These are phyloP conservation scores for Microcaecilia unicolor DNA, from an alignment of 2,797 vertebrate genomes.

Conservation along the genomic window DNA sequence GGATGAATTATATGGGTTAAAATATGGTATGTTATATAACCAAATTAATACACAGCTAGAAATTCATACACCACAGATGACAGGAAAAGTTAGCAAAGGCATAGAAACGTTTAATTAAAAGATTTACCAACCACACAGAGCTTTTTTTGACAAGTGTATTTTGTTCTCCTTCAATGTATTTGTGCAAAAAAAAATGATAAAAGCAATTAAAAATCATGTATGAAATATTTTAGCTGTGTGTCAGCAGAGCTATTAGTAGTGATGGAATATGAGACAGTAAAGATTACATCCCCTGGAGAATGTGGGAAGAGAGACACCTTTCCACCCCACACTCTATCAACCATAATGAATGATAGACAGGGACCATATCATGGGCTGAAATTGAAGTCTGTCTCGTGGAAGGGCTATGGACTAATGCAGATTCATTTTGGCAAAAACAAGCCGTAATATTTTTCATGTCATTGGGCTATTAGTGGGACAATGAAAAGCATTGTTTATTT, in stretches of 20 bases:
- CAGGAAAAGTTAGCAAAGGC: background rate
- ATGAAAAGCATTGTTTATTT: slow-evolving; percentile 10
- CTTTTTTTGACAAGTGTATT: slow-evolving; percentile 16
- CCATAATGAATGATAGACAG: slow-evolving; percentile 41
- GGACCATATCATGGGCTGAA: slow-evolving; percentile 30
- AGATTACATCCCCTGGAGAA: slow-evolving; percentile 56
- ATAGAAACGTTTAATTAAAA: background rate
- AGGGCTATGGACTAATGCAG: slow-evolving; percentile 24
- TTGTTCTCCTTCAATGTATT: slow-evolving; percentile 19
- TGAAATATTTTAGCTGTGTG: slow-evolving; percentile 44
- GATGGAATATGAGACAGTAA: slow-evolving; percentile 63
- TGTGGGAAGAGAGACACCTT: slow-evolving; percentile 43
- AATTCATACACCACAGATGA: background rate
- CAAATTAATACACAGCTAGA: slow-evolving; percentile 12
- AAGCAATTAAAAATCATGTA: slow-evolving; percentile 34
- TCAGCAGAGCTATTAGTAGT: slow-evolving; percentile 77
- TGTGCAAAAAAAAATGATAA: slow-evolving; percentile 13
- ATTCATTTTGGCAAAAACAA: slow-evolving; percentile 28
- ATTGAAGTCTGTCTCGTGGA: slow-evolving; percentile 32
- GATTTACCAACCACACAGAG: slow-evolving; percentile 6
- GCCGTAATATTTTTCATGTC: slow-evolving; percentile 33
- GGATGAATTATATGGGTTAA: too few species aligned
- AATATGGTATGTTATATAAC: too few species aligned
- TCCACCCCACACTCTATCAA: slow-evolving; percentile 42
- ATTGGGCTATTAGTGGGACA: slow-evolving; percentile 11